Evolutionary conservation across 2,797 vertebrate species (phyloP).

Genomic region (Coracias cyanogaster): DNA sequence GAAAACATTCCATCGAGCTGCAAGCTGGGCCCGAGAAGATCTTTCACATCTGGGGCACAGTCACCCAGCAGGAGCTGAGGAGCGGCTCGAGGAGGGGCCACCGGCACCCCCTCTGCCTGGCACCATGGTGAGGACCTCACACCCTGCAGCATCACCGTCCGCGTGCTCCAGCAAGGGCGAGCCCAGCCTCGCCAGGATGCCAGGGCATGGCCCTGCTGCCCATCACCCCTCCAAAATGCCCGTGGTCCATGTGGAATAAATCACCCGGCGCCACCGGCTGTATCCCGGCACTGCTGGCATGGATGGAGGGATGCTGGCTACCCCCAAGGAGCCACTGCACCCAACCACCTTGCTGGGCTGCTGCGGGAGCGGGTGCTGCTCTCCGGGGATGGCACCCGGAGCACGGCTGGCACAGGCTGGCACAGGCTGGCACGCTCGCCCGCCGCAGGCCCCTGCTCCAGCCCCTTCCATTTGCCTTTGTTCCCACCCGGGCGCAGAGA

Average conservation of each 20-base stretch:
- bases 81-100: background rate
- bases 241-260: rapidly evolving
- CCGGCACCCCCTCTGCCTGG: background rate
- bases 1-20: constrained; percentile 1
- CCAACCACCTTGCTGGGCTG: background rate
- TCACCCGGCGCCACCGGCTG: rapidly evolving
- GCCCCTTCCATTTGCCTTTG: constrained; percentile 35
- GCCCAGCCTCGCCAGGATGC: background rate
- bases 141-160: background rate
- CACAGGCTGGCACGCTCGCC: background rate
- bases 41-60: background rate
- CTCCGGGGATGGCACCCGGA: background rate
- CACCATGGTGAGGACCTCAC: background rate
- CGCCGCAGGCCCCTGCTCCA: background rate
- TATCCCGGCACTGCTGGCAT: background rate
- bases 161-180: background rate
- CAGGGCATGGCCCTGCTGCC: background rate
- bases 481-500: background rate
- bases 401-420: background rate
- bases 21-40: background rate
- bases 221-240: rapidly evolving
- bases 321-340: rapidly evolving
- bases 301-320: background rate
- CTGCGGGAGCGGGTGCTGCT: rapidly evolving
- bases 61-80: background rate